phyloP scores from a whole-genome alignment of 2,113 vertebrate genomes.

The Spilogale gracilis region DNA sequence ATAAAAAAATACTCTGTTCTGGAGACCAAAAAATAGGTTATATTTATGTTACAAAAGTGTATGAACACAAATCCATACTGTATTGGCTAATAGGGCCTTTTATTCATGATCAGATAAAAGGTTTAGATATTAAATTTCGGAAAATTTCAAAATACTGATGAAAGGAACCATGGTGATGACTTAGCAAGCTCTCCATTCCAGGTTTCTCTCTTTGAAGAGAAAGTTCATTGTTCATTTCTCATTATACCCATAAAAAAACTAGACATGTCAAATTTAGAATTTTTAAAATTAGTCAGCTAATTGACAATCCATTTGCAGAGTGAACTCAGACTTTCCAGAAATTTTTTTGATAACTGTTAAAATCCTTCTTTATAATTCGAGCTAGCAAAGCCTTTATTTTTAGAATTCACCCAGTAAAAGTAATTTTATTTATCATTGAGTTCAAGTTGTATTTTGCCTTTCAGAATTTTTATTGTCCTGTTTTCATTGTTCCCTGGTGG shows the following conservation, averaged over 20 bases:
- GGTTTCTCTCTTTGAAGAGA: slow-evolving; percentile 34
- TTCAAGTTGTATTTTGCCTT: slow-evolving; percentile 4
- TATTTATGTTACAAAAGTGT: slow-evolving; percentile 25
- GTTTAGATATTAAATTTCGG: slow-evolving; percentile 36
- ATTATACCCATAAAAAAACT: background rate
- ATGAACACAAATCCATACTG: background rate
- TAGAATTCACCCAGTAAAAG: background rate
- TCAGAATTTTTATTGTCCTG: background rate
- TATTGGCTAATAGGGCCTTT: background rate
- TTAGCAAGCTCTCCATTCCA: slow-evolving; percentile 17
- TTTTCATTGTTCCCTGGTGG: background rate
- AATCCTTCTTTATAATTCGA: background rate
- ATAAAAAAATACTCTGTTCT: background rate
- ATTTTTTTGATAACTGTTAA: slow-evolving; percentile 15
- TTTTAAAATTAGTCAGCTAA: slow-evolving; percentile 1
- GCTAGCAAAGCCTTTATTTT: slow-evolving; percentile 24
- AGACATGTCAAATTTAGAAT: background rate
- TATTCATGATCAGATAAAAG: background rate
- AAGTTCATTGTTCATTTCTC: slow-evolving; percentile 31
- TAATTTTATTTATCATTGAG: background rate
- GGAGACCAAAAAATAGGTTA: background rate
- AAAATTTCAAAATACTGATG: slow-evolving; percentile 64
- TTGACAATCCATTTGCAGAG: slow-evolving; percentile 33
- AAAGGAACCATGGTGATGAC: slow-evolving; percentile 1
- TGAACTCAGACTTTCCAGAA: background rate